Evolutionary conservation across 35 echinoderm and acorn worm species (phyloP).

Genomic region (Eucidaris tribuloides): DNA sequence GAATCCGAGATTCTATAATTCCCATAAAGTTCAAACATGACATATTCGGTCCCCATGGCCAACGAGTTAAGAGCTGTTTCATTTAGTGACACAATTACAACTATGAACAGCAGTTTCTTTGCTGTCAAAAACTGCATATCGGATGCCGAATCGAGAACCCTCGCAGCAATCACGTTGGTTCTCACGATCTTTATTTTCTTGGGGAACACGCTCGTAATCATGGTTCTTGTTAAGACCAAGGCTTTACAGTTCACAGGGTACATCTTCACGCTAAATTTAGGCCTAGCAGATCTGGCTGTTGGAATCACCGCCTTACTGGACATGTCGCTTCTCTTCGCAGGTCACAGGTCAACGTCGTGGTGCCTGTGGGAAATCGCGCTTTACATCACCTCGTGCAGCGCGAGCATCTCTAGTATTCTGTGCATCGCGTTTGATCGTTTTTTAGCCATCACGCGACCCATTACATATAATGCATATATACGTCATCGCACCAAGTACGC

Average conservation of each 20-base stretch:
- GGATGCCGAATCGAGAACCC: background rate
- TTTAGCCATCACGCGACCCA: slow-evolving; percentile 52
- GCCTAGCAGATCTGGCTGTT: slow-evolving; percentile 50
- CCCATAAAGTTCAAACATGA: no score
- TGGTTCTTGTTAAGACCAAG: slow-evolving; percentile 11
- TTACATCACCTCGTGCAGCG: slow-evolving; percentile 12
- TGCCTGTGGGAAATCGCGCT: slow-evolving; percentile 29
- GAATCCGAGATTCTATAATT: no score
- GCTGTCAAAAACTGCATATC: no score
- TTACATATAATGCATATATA: slow-evolving; percentile 28
- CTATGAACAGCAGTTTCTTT: no score
- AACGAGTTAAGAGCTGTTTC: no score
- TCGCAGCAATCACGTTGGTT: background rate
- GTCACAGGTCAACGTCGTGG: background rate
- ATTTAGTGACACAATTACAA: no score
- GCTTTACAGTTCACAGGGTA: slow-evolving; percentile 32
- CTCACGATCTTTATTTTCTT: slow-evolving; percentile 29
- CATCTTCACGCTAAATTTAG: slow-evolving; percentile 37
- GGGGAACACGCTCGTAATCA: slow-evolving; percentile 32
- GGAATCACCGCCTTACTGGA: slow-evolving; percentile 39
- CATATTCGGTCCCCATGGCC: no score
- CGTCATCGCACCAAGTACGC: background rate
- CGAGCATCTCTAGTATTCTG: slow-evolving; percentile 58
- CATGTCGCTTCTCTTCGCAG: background rate
- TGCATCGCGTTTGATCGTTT: slow-evolving; percentile 67